Percentiles rank a stretch among this genome's conserved stretches.
Evolutionary conservation across 2,888 invertebrate species (phyloP).

Genomic region (Stenoptilia bipunctidactyla): DNA sequence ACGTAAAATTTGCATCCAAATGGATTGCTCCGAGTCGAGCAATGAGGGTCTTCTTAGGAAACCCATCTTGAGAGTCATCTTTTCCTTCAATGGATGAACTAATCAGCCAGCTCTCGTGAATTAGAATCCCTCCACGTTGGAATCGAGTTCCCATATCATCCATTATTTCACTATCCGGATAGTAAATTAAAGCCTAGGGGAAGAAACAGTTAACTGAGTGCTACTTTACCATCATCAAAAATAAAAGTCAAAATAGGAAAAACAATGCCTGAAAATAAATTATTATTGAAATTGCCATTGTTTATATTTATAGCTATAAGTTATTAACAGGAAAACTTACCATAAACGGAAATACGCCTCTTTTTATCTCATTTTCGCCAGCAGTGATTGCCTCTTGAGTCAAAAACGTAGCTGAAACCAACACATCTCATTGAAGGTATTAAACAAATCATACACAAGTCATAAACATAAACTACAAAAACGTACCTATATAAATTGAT

Average conservation of each 20-base stretch:
- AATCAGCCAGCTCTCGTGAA: conserved; percentile 42
- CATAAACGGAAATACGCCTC: conserved; percentile 42
- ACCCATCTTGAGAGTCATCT: conserved; percentile 24
- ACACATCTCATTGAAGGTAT: not conserved
- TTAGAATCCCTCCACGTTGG: conserved; percentile 38
- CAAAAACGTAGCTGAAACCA: conserved; percentile 24
- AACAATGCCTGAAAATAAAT: too few species aligned
- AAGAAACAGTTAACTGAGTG: not conserved
- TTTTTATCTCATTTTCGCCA: conserved; percentile 35
- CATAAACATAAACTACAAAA: conserved; percentile 5
- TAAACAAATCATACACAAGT: conserved; percentile 4
- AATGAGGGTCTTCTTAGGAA: conserved; percentile 46
- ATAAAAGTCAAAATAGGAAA: not conserved
- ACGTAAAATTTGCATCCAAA: conserved; percentile 38
- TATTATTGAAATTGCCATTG: too few species aligned
- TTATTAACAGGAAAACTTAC: too few species aligned
- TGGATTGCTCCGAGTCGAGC: conserved; percentile 45
- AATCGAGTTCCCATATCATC: conserved; percentile 32
- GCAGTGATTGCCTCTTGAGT: conserved; percentile 29
- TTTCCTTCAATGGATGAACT: conserved; percentile 33
- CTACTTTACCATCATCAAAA: not conserved
- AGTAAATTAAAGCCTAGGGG: conserved; percentile 49
- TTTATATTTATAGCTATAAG: too few species aligned
- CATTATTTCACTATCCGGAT: conserved; percentile 38
- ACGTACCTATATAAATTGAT: conserved; percentile 38